These are phyloP conservation scores for Engraulis encrasicolus DNA, from an alignment of 2,113 vertebrate species.

Conservation along the genomic window DNA sequence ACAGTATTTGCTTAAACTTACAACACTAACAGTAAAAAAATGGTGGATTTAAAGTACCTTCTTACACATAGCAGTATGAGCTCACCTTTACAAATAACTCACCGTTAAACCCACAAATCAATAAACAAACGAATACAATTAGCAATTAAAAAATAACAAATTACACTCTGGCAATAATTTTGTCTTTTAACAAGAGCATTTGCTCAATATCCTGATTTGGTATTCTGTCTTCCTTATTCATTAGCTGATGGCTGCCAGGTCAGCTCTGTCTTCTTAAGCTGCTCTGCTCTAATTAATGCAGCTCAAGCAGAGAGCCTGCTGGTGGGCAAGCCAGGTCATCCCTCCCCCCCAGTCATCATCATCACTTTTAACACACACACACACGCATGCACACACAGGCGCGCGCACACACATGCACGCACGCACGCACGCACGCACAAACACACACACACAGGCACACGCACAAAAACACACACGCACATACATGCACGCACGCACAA, in stretches of 20 bases:
- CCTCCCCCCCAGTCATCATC: background rate
- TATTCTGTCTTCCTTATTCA: background rate
- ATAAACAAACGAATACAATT: background rate
- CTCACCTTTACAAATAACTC: background rate
- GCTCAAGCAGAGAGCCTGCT: background rate
- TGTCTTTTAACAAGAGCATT: background rate
- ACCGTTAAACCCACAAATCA: background rate
- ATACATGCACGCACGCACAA: background rate
- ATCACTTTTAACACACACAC: background rate
- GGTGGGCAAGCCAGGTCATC: background rate
- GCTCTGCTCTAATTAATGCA: background rate
- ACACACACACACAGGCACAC: background rate
- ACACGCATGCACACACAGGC: background rate
- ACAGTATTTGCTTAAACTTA: too few species aligned
- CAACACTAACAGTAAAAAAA: too few species aligned
- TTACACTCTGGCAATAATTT: background rate
- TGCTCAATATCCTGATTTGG: background rate
- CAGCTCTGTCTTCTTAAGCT: background rate
- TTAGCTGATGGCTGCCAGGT: conserved; percentile 5
- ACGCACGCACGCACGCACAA: too few species aligned
- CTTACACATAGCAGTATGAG: background rate
- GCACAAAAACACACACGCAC: background rate
- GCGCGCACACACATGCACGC: background rate
- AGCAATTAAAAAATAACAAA: background rate
- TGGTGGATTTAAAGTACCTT: too few species aligned